phyloP scores from a whole-genome alignment of 2,113 vertebrate genomes.

The Rutilus rutilus region DNA sequence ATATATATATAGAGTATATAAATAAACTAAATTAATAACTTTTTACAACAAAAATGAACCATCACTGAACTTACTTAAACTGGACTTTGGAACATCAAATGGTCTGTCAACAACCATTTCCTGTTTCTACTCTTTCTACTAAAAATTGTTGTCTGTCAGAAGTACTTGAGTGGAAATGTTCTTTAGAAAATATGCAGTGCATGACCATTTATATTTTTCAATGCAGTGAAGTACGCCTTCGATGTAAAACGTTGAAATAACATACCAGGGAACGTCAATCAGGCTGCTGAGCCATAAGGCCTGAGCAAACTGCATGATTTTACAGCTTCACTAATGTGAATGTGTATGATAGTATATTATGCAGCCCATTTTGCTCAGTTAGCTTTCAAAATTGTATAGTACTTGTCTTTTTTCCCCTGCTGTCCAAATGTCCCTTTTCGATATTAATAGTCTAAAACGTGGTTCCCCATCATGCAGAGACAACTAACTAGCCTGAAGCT shows the following conservation, averaged over 20 bases:
- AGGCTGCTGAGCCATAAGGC: not conserved
- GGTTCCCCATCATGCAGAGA: constrained; percentile 42
- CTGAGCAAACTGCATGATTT: not conserved
- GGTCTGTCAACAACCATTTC: not conserved
- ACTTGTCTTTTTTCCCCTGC: not conserved
- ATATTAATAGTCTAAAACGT: constrained; percentile 28
- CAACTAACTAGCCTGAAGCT: constrained; percentile 24
- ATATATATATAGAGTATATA: no score
- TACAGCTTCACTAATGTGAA: not conserved
- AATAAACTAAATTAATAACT: no score
- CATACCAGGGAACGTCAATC: not conserved
- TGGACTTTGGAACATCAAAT: not conserved
- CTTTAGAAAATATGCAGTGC: not conserved
- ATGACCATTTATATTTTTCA: not conserved
- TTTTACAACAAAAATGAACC: no score
- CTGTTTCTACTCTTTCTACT: not conserved
- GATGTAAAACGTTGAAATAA: not conserved
- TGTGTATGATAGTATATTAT: not conserved
- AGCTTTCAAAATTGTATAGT: not conserved
- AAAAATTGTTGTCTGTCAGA: not conserved
- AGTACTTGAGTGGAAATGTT: not conserved
- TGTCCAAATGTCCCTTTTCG: not conserved
- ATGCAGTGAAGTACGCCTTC: not conserved
- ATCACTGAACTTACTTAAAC: no score
- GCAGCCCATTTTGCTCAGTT: not conserved